Percentiles rank a stretch among this genome's conserved stretches.
Conservation (phyloP, 53 echinoderm and acorn worm species). For the Glandiceps talaboti region DNA sequence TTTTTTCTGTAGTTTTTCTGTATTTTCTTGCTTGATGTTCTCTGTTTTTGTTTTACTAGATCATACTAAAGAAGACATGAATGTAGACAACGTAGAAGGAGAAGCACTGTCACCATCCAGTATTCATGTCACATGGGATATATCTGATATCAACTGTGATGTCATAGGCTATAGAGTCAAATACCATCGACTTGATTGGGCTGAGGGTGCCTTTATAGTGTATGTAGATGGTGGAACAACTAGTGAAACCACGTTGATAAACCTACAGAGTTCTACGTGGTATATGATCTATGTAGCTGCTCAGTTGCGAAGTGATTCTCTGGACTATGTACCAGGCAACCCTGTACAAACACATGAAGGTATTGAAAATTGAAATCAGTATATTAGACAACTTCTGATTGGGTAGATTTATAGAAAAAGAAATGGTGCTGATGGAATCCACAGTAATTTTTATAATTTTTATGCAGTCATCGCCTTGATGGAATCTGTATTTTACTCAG, state of each 20-base stretch:
- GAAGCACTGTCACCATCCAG: constrained; percentile 41
- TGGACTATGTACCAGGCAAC: neutral
- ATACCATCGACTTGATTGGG: constrained; percentile 1
- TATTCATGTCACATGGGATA: constrained; percentile 44
- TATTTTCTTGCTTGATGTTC: too few relatives aligned
- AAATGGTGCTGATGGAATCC: too few relatives aligned
- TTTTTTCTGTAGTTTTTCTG: too few relatives aligned
- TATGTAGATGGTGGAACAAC: neutral
- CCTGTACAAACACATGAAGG: neutral
- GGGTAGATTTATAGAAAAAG: too few relatives aligned
- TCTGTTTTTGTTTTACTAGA: too few relatives aligned
- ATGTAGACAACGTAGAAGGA: constrained; percentile 37
- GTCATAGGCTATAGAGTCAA: constrained; percentile 48
- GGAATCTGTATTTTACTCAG: too few relatives aligned
- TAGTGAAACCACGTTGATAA: neutral
- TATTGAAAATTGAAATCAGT: too few relatives aligned
- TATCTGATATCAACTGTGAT: constrained; percentile 43
- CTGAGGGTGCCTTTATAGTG: neutral
- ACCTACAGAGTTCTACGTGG: neutral
- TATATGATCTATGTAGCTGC: neutral
- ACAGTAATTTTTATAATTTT: too few relatives aligned
- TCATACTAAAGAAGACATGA: constrained; percentile 35
- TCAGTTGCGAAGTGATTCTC: neutral
- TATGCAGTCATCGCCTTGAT: too few relatives aligned
- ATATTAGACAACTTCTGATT: too few relatives aligned